A percentile compares a stretch with the other conserved stretches of the same genome.
Evolutionary conservation across 1,140 invertebrate species (phyloP).

Genomic region (Coelopa frigida): DNA sequence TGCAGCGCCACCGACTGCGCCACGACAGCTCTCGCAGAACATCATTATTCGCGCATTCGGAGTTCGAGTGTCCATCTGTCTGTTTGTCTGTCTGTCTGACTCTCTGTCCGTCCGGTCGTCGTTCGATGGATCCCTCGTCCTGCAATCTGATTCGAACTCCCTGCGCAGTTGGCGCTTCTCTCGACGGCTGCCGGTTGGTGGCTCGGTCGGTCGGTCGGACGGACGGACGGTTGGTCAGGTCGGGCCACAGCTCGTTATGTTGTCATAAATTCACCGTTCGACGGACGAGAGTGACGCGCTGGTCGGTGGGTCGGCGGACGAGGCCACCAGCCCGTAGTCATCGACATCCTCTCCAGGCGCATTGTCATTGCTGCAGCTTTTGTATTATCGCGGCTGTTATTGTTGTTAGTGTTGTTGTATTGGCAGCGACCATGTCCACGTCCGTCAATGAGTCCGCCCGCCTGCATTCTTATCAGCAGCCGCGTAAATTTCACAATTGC

Average conservation of each 20-base stretch:
- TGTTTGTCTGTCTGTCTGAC: neutral
- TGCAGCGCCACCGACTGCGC: constrained; percentile 2
- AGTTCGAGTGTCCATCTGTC: constrained; percentile 10
- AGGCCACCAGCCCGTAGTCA: no score
- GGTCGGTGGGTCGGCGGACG: no score
- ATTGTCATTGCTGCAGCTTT: neutral
- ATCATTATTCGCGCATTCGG: constrained; percentile 16
- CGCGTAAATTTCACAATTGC: no score
- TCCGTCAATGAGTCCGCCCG: no score
- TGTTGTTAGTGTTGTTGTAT: neutral
- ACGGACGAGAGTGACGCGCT: constrained; percentile 9
- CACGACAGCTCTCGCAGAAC: constrained; percentile 10
- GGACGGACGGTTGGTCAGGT: constrained; percentile 3
- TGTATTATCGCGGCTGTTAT: constrained; percentile 1
- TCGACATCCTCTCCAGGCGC: no score
- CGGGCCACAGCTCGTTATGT: constrained; percentile 12
- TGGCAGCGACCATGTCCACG: no score
- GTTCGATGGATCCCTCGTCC: no score
- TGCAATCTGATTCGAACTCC: no score
- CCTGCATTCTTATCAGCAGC: no score
- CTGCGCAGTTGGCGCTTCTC: neutral
- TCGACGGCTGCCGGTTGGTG: neutral
- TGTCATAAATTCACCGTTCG: constrained; percentile 11
- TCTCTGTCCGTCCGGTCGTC: neutral
- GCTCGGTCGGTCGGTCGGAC: neutral